These are phyloP conservation scores for Thunnus albacares DNA, from an alignment of 2,797 vertebrate genomes.

Conservation along the genomic window DNA sequence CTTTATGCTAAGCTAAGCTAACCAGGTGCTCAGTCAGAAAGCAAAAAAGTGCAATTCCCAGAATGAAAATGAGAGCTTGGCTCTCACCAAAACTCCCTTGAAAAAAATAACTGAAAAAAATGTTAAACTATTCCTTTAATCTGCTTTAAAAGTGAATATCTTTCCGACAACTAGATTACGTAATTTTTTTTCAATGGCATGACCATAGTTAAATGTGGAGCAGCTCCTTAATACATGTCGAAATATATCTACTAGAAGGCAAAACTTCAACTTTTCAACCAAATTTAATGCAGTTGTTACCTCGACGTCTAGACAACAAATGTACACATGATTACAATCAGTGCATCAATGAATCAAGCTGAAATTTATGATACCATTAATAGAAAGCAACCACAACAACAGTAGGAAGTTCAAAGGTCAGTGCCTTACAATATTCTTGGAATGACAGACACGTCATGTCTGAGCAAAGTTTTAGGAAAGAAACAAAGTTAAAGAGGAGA, in stretches of 20 bases:
- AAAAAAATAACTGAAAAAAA: too few relatives aligned
- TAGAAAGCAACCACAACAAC: constrained; percentile 29
- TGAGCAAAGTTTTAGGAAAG: constrained; percentile 24
- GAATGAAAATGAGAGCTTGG: too few relatives aligned
- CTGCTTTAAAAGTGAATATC: too few relatives aligned
- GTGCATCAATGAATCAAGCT: constrained; percentile 4
- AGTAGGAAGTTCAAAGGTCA: constrained; percentile 32
- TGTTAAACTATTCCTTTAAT: too few relatives aligned
- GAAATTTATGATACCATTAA: constrained; percentile 42
- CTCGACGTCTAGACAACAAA: constrained; percentile 17
- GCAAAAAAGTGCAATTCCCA: background rate
- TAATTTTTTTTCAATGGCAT: too few relatives aligned
- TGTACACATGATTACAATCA: constrained; percentile 4
- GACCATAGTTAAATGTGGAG: background rate
- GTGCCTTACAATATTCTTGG: constrained; percentile 36
- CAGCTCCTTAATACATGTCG: background rate
- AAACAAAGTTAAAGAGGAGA: constrained; percentile 15
- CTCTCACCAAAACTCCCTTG: too few relatives aligned
- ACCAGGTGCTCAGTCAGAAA: too few relatives aligned
- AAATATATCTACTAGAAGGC: background rate
- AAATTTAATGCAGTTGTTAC: constrained; percentile 3
- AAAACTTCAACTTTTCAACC: background rate
- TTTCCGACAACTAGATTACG: background rate
- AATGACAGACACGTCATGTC: constrained; percentile 27
- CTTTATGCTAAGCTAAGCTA: too few relatives aligned